Percentiles rank a stretch among this genome's conserved stretches.
Conservation (phyloP, 1,140 invertebrate species). For the Branchinecta lindahli region DNA sequence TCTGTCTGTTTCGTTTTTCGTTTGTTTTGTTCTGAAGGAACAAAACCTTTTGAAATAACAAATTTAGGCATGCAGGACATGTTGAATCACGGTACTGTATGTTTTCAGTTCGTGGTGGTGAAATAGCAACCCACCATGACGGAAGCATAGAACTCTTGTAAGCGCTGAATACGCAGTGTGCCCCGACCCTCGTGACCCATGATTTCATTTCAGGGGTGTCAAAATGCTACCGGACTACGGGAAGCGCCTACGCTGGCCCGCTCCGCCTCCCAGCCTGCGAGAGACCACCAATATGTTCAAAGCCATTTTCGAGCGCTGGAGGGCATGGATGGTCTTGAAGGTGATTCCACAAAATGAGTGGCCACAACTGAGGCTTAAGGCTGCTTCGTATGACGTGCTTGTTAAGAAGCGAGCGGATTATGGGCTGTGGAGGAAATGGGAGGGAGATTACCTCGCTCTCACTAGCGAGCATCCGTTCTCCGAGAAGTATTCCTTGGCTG, state of each 20-base stretch:
- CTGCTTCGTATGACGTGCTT: slow-evolving; percentile 32
- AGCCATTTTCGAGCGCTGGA: slow-evolving; percentile 58
- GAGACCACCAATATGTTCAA: slow-evolving; percentile 32
- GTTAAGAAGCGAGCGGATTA: slow-evolving; percentile 56
- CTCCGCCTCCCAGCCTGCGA: slow-evolving; percentile 37
- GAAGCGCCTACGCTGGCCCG: slow-evolving; percentile 62
- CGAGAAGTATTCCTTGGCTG: slow-evolving; percentile 47
- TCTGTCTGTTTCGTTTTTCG: too few relatives aligned
- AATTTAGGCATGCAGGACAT: too few relatives aligned
- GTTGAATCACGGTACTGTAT: too few relatives aligned
- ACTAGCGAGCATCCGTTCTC: slow-evolving; percentile 58
- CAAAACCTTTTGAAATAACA: too few relatives aligned
- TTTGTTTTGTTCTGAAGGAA: too few relatives aligned
- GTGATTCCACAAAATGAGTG: slow-evolving; percentile 65
- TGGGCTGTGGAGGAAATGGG: slow-evolving; percentile 70
- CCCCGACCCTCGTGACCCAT: not conserved
- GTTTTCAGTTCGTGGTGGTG: too few relatives aligned
- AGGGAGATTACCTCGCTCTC: slow-evolving; percentile 73
- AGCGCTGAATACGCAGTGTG: too few relatives aligned
- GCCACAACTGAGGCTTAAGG: slow-evolving; percentile 62
- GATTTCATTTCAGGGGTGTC: slow-evolving; percentile 31
- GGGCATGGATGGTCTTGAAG: slow-evolving; percentile 67
- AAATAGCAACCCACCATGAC: too few relatives aligned
- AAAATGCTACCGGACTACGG: slow-evolving; percentile 48
- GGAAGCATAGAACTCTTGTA: too few relatives aligned